Percentiles rank a stretch among this genome's conserved stretches.
Evolutionary conservation across 2,888 invertebrate species (phyloP).

Genomic region (Leptinotarsa haldemani): DNA sequence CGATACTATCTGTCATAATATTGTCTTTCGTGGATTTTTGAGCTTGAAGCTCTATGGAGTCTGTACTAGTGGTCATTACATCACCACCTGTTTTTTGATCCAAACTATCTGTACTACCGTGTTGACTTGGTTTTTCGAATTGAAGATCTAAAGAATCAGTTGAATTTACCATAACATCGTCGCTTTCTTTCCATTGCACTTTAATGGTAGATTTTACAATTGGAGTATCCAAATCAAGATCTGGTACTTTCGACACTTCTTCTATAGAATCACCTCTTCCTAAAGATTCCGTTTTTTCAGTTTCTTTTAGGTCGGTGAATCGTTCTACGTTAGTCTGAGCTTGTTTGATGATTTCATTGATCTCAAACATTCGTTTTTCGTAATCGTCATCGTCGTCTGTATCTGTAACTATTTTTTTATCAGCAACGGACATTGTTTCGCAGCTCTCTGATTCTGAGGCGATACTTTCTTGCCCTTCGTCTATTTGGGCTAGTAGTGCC

Average conservation of each 20-base stretch:
- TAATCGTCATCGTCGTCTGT: conserved; percentile 71
- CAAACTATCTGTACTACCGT: conserved; percentile 76
- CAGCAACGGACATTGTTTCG: conserved; percentile 73
- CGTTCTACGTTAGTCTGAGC: conserved; percentile 76
- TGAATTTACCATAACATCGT: conserved; percentile 72
- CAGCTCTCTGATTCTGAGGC: conserved; percentile 71
- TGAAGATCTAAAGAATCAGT: conserved; percentile 74
- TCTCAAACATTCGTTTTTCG: conserved; percentile 75
- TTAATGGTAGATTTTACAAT: conserved; percentile 62
- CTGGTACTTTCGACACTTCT: conserved; percentile 69
- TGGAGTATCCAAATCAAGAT: conserved; percentile 67
- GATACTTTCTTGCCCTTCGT: conserved; percentile 68
- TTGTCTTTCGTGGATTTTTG: conserved; percentile 58
- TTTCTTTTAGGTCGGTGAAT: conserved; percentile 70
- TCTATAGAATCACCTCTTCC: conserved; percentile 69
- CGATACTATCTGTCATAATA: conserved; percentile 71
- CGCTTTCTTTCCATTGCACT: conserved; percentile 62
- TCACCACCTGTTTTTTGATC: conserved; percentile 70
- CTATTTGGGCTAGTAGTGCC: conserved; percentile 73
- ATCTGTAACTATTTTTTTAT: conserved; percentile 71
- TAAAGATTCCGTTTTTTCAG: conserved; percentile 69
- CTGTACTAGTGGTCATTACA: conserved; percentile 72
- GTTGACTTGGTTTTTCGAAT: conserved; percentile 66
- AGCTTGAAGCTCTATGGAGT: conserved; percentile 68
- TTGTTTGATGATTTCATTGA: conserved; percentile 76